phyloP scores from a whole-genome alignment of 1,140 invertebrate species.

The Pygmarrhopalites habei region DNA sequence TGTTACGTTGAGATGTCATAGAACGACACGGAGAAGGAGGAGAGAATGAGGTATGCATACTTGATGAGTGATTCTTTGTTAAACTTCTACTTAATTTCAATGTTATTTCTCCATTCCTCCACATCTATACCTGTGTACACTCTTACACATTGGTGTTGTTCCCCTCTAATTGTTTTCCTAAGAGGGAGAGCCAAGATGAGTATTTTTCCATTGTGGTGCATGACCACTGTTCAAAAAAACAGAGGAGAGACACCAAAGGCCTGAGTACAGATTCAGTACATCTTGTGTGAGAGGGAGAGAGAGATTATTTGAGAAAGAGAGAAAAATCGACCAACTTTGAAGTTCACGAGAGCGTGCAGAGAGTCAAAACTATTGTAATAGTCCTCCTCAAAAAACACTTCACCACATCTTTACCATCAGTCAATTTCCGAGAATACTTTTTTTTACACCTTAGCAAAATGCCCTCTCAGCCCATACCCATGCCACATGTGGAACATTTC shows the following conservation, averaged over 20 bases:
- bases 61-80: constrained; percentile 2
- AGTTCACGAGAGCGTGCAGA: constrained; percentile 23
- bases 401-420: neutral
- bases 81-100: neutral
- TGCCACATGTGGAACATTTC: neutral
- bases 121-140: too few relatives aligned
- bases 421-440: constrained; percentile 24
- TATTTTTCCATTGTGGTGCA: constrained; percentile 14
- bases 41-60: neutral
- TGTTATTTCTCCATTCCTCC: too few relatives aligned
- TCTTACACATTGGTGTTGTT: neutral
- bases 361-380: neutral
- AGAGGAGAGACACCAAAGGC: neutral
- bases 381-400: neutral
- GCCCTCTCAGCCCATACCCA: constrained; percentile 6
- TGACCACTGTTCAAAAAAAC: constrained; percentile 20
- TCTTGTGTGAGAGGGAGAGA: neutral
- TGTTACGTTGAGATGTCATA: too few relatives aligned
- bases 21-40: too few relatives aligned
- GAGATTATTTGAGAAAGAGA: neutral
- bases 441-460: neutral
- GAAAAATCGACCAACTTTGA: constrained; percentile 19
- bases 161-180: neutral
- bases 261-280: neutral
- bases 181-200: constrained; percentile 3